Evolutionary conservation across 2,888 invertebrate species (phyloP).

Genomic region (Pteria penguin): DNA sequence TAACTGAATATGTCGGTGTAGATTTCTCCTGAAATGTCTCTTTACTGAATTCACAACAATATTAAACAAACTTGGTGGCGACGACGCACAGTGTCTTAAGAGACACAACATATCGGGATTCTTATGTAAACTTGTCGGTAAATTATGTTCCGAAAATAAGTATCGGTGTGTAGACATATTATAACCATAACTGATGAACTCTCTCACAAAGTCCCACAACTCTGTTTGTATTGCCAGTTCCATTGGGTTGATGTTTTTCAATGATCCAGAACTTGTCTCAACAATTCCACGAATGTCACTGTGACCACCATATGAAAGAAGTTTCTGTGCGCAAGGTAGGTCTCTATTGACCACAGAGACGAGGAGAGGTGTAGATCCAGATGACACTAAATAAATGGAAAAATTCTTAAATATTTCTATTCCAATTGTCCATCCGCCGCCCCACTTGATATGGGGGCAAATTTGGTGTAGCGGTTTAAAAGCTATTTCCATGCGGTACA

Average conservation of each 20-base stretch:
- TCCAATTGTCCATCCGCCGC: too few species aligned
- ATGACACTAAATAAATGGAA: too few species aligned
- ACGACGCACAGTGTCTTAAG: background rate
- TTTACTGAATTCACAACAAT: too few species aligned
- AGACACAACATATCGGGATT: background rate
- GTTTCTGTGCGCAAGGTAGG: slow-evolving; percentile 47
- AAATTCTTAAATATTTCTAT: too few species aligned
- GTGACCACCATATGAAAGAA: slow-evolving; percentile 50
- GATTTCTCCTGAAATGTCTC: too few species aligned
- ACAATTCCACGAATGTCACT: slow-evolving; percentile 49
- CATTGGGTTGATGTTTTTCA: slow-evolving; percentile 62
- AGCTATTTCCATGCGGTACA: too few species aligned
- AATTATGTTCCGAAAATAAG: background rate
- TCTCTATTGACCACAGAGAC: slow-evolving; percentile 63
- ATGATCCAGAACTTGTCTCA: slow-evolving; percentile 44
- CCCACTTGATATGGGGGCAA: too few species aligned
- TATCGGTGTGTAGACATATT: slow-evolving; percentile 33
- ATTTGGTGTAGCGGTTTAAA: too few species aligned
- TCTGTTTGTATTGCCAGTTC: slow-evolving; percentile 63
- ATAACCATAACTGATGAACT: slow-evolving; percentile 61
- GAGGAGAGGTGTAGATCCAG: slow-evolving; percentile 64
- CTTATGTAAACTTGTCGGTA: background rate
- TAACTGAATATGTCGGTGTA: too few species aligned
- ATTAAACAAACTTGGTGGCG: background rate
- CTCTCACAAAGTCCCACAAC: slow-evolving; percentile 56